Evolutionary conservation across 2,888 invertebrate species (phyloP).

Genomic region (Stenodema calcarata): DNA sequence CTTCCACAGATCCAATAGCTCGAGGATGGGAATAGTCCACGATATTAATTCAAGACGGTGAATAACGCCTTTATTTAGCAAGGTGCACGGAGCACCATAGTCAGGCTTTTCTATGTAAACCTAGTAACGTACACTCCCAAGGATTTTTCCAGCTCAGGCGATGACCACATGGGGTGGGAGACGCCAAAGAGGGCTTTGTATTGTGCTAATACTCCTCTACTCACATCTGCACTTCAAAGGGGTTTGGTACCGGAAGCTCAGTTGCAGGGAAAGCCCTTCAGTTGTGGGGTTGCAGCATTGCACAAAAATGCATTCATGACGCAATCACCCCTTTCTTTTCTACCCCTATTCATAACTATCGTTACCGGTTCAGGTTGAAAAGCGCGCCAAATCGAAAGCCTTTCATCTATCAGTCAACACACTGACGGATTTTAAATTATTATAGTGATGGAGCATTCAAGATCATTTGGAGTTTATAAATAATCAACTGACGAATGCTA

Average conservation of each 20-base stretch:
- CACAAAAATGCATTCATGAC: slow-evolving; percentile 38
- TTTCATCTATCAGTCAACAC: neutral
- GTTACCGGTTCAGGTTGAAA: neutral
- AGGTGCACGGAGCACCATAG: neutral
- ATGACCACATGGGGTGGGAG: slow-evolving; percentile 12
- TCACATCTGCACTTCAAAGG: slow-evolving; percentile 39
- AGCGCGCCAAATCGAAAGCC: slow-evolving; percentile 16
- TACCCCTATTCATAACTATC: neutral
- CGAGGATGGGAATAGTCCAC: neutral
- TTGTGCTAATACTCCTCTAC: slow-evolving; percentile 2
- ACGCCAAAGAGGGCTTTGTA: neutral
- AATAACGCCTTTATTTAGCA: slow-evolving; percentile 24
- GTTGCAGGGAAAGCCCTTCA: neutral
- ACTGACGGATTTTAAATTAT: neutral
- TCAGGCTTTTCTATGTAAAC: slow-evolving; percentile 18
- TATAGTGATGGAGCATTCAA: too few relatives aligned
- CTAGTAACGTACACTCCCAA: slow-evolving; percentile 40
- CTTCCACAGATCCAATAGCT: neutral
- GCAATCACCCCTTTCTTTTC: slow-evolving; percentile 14
- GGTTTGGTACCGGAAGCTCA: slow-evolving; percentile 23
- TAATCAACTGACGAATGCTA: too few relatives aligned
- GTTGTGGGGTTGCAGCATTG: slow-evolving; percentile 14
- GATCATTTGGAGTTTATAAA: too few relatives aligned
- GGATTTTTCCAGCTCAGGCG: slow-evolving; percentile 12
- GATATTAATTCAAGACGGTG: neutral